A percentile compares a stretch with the other conserved stretches of the same genome.
These are phyloP conservation scores for Caenorhabditis parvicauda DNA, from an alignment of 2,888 invertebrate genomes.

Conservation along the genomic window DNA sequence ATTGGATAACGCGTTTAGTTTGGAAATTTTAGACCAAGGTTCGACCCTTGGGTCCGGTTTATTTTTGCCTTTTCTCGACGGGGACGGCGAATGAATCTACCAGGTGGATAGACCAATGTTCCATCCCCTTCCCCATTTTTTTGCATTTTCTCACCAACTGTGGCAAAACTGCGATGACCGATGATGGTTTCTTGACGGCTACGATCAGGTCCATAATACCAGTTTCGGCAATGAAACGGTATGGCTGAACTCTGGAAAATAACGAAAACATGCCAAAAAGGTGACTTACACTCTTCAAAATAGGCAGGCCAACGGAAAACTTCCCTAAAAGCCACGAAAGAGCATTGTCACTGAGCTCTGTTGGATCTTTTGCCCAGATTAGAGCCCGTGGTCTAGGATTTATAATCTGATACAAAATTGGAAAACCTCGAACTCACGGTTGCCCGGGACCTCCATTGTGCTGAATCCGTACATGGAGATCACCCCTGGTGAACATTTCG, in stretches of 20 bases:
- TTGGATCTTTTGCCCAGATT: constrained; percentile 27
- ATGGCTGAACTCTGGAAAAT: too few relatives aligned
- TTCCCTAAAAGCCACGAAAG: constrained; percentile 17
- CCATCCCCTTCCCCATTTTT: too few relatives aligned
- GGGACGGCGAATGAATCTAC: too few relatives aligned
- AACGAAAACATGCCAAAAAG: too few relatives aligned
- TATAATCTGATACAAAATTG: constrained; percentile 1
- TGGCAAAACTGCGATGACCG: constrained; percentile 15
- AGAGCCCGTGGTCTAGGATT: constrained; percentile 19
- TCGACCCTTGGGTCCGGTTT: too few relatives aligned
- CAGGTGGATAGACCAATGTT: too few relatives aligned
- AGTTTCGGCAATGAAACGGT: constrained; percentile 38
- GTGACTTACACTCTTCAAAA: too few relatives aligned
- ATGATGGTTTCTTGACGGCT: constrained; percentile 16
- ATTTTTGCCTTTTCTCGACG: too few relatives aligned
- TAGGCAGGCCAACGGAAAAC: constrained; percentile 22
- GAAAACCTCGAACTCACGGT: neutral
- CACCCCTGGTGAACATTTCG: constrained; percentile 26
- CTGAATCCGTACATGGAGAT: constrained; percentile 28
- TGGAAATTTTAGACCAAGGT: too few relatives aligned
- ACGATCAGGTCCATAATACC: constrained; percentile 43
- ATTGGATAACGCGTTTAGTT: too few relatives aligned
- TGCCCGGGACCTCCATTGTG: constrained; percentile 29
- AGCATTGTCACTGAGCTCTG: constrained; percentile 24
- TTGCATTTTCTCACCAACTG: constrained; percentile 6